A percentile compares a stretch with the other conserved stretches of the same genome.
These are phyloP conservation scores for Nowickia ferox DNA, from an alignment of 2,888 invertebrate species.

Conservation along the genomic window DNA sequence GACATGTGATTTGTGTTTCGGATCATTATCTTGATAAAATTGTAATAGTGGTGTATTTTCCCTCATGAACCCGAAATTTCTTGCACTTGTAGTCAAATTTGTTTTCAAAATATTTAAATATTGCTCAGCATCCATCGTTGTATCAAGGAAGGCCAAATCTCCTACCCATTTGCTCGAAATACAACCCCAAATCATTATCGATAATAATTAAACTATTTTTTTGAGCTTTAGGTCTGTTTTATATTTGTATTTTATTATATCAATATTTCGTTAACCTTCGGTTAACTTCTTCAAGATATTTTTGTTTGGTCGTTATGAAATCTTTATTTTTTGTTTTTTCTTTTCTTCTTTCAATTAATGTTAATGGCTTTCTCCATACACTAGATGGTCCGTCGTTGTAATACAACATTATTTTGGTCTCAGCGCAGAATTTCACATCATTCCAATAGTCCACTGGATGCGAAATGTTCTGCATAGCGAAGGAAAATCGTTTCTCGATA, in stretches of 20 bases:
- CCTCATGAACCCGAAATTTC: constrained; percentile 8
- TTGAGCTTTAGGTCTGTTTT: too few species aligned
- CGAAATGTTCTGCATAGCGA: constrained; percentile 33
- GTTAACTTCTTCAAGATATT: too few species aligned
- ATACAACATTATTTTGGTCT: too few species aligned
- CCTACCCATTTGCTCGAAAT: neutral
- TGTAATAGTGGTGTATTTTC: constrained; percentile 35
- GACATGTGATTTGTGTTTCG: constrained; percentile 35
- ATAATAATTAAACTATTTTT: too few species aligned
- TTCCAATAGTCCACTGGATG: constrained; percentile 18
- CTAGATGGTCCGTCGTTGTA: neutral
- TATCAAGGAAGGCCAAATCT: neutral
- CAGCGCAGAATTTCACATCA: constrained; percentile 15
- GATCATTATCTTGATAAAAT: constrained; percentile 43
- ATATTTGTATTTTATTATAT: too few species aligned
- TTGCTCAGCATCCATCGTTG: neutral
- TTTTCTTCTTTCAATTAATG: constrained; percentile 23
- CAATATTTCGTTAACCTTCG: too few species aligned
- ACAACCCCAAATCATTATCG: constrained; percentile 6
- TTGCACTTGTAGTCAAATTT: constrained; percentile 3
- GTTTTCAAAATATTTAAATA: constrained; percentile 2
- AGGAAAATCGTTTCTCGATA: constrained; percentile 49
- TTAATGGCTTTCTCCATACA: constrained; percentile 34
- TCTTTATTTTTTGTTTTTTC: too few species aligned
- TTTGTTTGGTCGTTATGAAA: too few species aligned